These are phyloP conservation scores for Harpagifer antarcticus DNA, from an alignment of 2,797 vertebrate genomes.

Conservation along the genomic window DNA sequence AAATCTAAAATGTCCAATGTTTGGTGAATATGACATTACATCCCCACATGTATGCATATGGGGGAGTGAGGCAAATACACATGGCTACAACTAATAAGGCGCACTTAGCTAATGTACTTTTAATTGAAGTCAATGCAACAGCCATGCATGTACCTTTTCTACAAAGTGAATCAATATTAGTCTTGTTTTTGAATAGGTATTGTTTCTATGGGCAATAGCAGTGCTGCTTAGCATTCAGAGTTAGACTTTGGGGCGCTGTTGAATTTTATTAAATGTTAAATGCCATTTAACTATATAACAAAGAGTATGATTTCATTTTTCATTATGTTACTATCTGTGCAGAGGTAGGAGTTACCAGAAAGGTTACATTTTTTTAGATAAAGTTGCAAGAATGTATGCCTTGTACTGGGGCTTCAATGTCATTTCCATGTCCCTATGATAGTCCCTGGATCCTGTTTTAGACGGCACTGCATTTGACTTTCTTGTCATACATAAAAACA, in stretches of 20 bases:
- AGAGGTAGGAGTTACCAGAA: slow-evolving; percentile 16
- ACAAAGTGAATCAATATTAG: background rate
- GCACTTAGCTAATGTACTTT: background rate
- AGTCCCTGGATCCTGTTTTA: background rate
- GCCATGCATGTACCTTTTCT: background rate
- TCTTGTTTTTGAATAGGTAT: background rate
- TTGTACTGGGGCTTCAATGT: background rate
- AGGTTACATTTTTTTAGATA: slow-evolving; percentile 15
- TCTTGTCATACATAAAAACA: slow-evolving; percentile 32
- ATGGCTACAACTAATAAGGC: background rate
- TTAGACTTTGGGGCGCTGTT: background rate
- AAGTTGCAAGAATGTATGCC: slow-evolving; percentile 7
- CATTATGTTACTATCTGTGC: slow-evolving; percentile 18
- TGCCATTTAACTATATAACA: slow-evolving; percentile 3
- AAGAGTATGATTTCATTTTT: background rate
- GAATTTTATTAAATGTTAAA: slow-evolving; percentile 9
- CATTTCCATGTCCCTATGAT: background rate
- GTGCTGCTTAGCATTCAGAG: no score
- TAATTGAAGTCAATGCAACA: background rate
- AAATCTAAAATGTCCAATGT: background rate
- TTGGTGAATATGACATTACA: background rate
- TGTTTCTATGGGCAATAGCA: background rate
- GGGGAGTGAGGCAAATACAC: background rate
- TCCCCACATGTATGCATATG: background rate
- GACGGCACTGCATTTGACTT: slow-evolving; percentile 17